Evolutionary conservation across 92 coral and sea anemone species (phyloP).

Genomic region (Zoanthus solanderi): DNA sequence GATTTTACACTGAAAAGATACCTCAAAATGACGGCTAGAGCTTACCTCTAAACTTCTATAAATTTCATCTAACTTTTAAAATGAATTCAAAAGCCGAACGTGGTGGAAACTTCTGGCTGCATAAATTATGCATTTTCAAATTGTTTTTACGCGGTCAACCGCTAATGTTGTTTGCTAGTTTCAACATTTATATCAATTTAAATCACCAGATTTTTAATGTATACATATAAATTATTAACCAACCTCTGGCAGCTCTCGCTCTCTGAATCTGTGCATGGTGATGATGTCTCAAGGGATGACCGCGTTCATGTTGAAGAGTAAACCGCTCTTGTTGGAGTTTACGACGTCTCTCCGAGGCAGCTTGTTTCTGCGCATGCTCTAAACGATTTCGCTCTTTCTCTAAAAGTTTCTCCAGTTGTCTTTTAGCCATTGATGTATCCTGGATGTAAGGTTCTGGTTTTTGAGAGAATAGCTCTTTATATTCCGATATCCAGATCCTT

Average conservation of each 20-base stretch:
- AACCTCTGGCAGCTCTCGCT: conserved; percentile 69
- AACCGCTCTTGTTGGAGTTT: conserved; percentile 87
- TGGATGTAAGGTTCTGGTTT: conserved; percentile 36
- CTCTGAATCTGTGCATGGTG: conserved; percentile 62
- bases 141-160: no score
- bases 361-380: conserved; percentile 79
- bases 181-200: no score
- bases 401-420: conserved; percentile 81
- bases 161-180: no score
- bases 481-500: conserved; percentile 71
- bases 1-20: no score
- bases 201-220: no score
- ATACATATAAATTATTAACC: background rate
- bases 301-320: conserved; percentile 80
- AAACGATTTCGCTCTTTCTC: conserved; percentile 84
- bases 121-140: no score
- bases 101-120: no score
- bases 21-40: no score
- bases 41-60: no score
- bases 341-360: conserved; percentile 82
- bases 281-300: conserved; percentile 89
- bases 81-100: no score
- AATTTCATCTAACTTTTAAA: no score
- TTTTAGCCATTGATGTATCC: conserved; percentile 56
- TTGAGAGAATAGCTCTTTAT: conserved; percentile 29